A percentile compares a stretch with the other conserved stretches of the same genome.
Evolutionary conservation across 2,113 vertebrate genomes (phyloP).

Genomic region (Oncorhynchus tshawytscha): DNA sequence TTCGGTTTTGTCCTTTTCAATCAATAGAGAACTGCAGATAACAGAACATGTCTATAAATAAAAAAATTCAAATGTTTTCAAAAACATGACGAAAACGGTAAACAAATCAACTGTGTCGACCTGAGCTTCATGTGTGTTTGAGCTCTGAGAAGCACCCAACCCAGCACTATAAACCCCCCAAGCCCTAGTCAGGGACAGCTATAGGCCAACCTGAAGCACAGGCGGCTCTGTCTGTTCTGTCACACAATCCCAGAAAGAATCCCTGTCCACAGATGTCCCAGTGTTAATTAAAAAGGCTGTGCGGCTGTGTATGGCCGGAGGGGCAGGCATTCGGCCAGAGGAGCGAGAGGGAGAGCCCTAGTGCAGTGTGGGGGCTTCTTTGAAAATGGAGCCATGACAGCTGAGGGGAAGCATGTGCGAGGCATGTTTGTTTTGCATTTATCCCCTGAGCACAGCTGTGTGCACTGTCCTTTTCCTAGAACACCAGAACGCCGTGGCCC

Average conservation of each 20-base stretch:
- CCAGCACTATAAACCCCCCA: not conserved
- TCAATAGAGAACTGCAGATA: not conserved
- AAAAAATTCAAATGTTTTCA: not conserved
- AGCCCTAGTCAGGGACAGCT: not conserved
- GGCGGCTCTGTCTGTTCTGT: constrained; percentile 58
- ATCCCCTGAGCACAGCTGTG: constrained; percentile 73
- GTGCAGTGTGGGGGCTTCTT: constrained; percentile 52
- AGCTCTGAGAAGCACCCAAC: not conserved
- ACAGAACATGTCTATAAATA: constrained; percentile 23
- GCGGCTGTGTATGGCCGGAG: constrained; percentile 49
- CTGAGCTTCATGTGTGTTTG: constrained; percentile 40
- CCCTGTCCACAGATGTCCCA: constrained; percentile 61
- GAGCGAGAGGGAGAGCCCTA: constrained; percentile 29
- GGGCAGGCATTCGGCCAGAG: constrained; percentile 28
- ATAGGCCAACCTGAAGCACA: constrained; percentile 10
- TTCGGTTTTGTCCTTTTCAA: not conserved
- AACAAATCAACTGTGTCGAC: constrained; percentile 28
- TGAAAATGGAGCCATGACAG: constrained; percentile 80
- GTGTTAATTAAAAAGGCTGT: constrained; percentile 72
- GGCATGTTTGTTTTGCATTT: constrained; percentile 82
- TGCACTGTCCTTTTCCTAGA: constrained; percentile 74
- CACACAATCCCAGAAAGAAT: constrained; percentile 58
- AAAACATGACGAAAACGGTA: constrained; percentile 11
- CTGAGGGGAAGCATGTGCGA: constrained; percentile 77
- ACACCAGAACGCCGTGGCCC: constrained; percentile 69